Evolutionary conservation across 2,113 vertebrate species (phyloP).

Genomic region (Carassius gibelio): DNA sequence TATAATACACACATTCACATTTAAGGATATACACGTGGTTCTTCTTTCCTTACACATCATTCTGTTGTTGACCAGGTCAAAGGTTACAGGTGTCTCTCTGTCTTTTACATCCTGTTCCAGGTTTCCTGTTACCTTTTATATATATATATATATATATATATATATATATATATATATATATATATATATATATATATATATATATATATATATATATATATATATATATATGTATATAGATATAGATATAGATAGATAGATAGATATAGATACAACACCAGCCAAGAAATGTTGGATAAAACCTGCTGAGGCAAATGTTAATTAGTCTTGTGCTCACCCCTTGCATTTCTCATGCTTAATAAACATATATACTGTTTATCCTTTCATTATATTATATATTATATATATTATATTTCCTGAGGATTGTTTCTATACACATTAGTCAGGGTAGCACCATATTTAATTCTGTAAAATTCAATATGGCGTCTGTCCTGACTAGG

Average conservation of each 20-base stretch:
- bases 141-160: no score
- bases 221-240: no score
- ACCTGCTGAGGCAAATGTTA: constrained; percentile 29
- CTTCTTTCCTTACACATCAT: constrained; percentile 66
- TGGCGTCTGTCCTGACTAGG: not conserved
- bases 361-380: not conserved
- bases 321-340: not conserved
- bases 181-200: no score
- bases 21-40: constrained; percentile 36
- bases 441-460: not conserved
- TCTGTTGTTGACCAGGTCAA: constrained; percentile 72
- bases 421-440: not conserved
- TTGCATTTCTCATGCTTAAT: not conserved
- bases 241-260: no score
- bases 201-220: no score
- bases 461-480: not conserved
- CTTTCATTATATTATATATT: not conserved
- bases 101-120: constrained; percentile 70
- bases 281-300: constrained; percentile 24
- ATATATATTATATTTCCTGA: not conserved
- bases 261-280: no score
- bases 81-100: constrained; percentile 74
- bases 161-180: no score
- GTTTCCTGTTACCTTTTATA: constrained; percentile 66
- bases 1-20: not conserved